Evolutionary conservation across 2,888 invertebrate species (phyloP), one percentile per base, ranked within the genome.

Genomic region (Andrena praecox): DNA sequence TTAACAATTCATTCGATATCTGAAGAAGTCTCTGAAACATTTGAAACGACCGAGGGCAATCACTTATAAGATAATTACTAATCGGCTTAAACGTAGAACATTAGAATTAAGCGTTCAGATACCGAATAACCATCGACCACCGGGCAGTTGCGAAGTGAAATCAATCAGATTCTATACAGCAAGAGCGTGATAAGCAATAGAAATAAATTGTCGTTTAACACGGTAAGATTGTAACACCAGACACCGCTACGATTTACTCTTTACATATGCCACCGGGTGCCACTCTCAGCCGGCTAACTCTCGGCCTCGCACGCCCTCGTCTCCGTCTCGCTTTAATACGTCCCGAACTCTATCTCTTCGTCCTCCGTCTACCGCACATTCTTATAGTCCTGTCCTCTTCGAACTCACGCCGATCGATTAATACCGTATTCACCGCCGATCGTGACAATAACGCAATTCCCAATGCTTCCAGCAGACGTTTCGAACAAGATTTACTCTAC

Each of bases 241-340:
- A 85, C 81, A 87, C 85, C 87, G 82, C 70, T 80, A 79, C 27
- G 69, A 82, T 79, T 85, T 84, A 80, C 73, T 84, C 81, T 42
- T 72, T 64, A 20, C 20, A 54, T 69, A 64, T 50, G 74, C 71
- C 71, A 77, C 74, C 77, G 72, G 69, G 69, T 72, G 81, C 63
- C 78, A 68, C 52, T 64, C 33, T 68, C 63, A 76, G 75, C 70
- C 75, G 82, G 84, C 66, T 79, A 75, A 87, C 70, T 84, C 60
- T 76, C 67, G 54, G 78, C 56, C 42, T 79, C 60, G 48, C 71
- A 75, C 63, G 48, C 54, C 35, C 54, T 56, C 31, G 54, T 42
- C 73, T 69, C 42, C 67, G 48, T 52, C 27, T 56, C 20, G 10
- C 20, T 10, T 24, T 20, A 54, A 54, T 31, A 7, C 67, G 50